Evolutionary conservation across 2,888 invertebrate genomes (phyloP).

Genomic region (Deroplatys truncata): DNA sequence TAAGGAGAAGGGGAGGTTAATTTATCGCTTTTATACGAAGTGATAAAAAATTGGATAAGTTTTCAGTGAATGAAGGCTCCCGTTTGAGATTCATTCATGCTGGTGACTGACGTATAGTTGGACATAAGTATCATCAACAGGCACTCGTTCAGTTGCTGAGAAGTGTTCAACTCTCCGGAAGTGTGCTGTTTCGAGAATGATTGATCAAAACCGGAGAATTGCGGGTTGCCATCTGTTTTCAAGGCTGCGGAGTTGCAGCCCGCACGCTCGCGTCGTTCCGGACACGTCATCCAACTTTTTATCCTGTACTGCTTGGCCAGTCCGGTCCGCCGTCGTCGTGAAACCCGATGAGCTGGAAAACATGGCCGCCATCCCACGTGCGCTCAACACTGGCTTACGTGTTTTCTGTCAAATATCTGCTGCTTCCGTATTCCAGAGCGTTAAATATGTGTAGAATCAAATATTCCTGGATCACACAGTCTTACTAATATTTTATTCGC

Average conservation of each 20-base stretch:
- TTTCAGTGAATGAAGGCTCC: too few species aligned
- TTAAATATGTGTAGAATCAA: too few species aligned
- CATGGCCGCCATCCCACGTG: slow-evolving; percentile 23
- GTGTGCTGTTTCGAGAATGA: background rate
- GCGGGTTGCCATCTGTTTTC: background rate
- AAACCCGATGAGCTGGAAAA: slow-evolving; percentile 26
- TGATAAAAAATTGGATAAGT: too few species aligned
- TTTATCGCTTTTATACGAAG: too few species aligned
- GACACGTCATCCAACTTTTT: slow-evolving; percentile 13
- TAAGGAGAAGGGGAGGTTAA: too few species aligned
- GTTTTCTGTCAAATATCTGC: background rate
- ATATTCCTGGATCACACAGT: too few species aligned
- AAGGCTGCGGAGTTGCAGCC: background rate
- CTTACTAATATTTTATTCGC: too few species aligned
- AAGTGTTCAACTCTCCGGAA: background rate
- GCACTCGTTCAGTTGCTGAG: background rate
- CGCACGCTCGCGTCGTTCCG: background rate
- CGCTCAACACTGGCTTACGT: background rate
- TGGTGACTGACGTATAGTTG: too few species aligned
- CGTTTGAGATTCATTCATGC: too few species aligned
- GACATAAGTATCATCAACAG: too few species aligned
- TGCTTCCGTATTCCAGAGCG: too few species aligned
- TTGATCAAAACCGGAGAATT: background rate
- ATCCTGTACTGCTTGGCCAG: background rate
- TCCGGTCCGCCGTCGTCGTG: background rate